Evolutionary conservation across 2,888 invertebrate species (phyloP), one percentile per base, ranked within the genome.

Genomic region (Rotaria magnacalcarata): DNA sequence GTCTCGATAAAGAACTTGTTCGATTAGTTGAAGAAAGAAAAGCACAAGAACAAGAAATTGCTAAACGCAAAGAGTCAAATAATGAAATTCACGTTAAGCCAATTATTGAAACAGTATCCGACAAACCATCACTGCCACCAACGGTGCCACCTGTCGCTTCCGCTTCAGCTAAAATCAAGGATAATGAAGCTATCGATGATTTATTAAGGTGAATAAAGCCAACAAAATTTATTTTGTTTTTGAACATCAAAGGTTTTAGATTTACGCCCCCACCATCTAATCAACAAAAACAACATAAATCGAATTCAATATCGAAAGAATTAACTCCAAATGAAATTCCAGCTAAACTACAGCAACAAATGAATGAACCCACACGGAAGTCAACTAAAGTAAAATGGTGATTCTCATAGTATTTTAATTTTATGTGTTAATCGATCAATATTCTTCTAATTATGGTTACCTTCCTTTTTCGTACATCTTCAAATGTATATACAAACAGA

Each of bases 1-100:
- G 75, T 80, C 75, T 80, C 16, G 75, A 80, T 11, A 80, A 80
- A 80, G 75, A 80, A 47, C 47, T 80, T 8, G 75, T 80, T 47
- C 11, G n/a, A 6, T 43, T 80, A 14, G 75, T 47, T 47, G 75
- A 80, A 24, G 34, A 47, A 47, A 43, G 34, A 11, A 50, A 50
- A 50, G 75, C 75, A 80, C 16, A n/a, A 19, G 75, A 80, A 80
- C 47, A 2, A 16, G 75, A 80, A 47, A 24, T 16, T 19, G 24
- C 0, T 41, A 5, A 80, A 54, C 14, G 19, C 0, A 16, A 54
- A 43, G 24, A 14, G 24, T 11, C 43, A 67, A 67, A 67, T 34
- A 34, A 34, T 67, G 16, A 67, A 34, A 67, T 67, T 16, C 34
- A 67, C 27, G 67, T 67, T 3, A 67, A 67, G 34, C 67, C 67